Conservation (phyloP, 2,113 vertebrate species). For the Passer montanus region DNA sequence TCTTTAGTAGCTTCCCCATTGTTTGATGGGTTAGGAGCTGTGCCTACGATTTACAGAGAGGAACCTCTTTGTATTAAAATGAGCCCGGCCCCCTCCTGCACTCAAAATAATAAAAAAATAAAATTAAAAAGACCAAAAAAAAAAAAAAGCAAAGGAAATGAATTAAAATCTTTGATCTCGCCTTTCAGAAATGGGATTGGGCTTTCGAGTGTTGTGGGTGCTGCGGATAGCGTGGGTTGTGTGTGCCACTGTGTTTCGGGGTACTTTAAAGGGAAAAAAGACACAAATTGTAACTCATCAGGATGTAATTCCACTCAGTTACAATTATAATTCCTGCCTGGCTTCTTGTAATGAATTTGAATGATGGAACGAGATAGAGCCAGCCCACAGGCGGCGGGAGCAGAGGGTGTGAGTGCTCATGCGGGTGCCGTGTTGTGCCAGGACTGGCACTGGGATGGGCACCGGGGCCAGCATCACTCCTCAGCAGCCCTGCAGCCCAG, state of each 20-base stretch:
- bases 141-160: background rate
- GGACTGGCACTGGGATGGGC: rapidly evolving
- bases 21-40: conserved; percentile 51
- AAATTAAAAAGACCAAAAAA: background rate
- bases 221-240: background rate
- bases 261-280: background rate
- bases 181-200: background rate
- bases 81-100: background rate
- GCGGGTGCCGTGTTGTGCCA: rapidly evolving
- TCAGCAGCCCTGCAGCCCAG: rapidly evolving
- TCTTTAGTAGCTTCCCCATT: conserved; percentile 55
- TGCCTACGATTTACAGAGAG: conserved; percentile 47
- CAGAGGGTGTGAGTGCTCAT: rapidly evolving
- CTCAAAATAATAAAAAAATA: background rate
- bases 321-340: conserved; percentile 34
- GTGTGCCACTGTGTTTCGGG: background rate
- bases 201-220: background rate
- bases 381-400: background rate
- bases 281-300: conserved; percentile 29
- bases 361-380: background rate
- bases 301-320: conserved; percentile 23
- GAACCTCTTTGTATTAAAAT: conserved; percentile 39
- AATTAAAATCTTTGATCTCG: conserved; percentile 48
- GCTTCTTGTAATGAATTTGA: conserved; percentile 41
- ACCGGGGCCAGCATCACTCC: background rate